Evolutionary conservation across 2,888 invertebrate genomes (phyloP).

Genomic region (Ophion costatus): DNA sequence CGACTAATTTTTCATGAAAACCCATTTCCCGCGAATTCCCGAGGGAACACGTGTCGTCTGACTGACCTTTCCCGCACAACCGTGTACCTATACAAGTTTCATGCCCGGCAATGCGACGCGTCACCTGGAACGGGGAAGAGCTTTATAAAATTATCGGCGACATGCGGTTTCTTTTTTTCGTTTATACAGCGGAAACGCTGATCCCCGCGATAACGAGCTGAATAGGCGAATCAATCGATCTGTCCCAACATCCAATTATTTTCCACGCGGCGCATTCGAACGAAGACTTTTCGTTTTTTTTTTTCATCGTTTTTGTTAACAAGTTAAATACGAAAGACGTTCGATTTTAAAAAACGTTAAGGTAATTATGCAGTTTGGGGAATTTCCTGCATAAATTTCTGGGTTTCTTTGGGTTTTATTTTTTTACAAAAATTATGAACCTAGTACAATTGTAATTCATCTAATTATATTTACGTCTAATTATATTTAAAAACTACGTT

Average conservation of each 20-base stretch:
- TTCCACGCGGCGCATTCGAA: background rate
- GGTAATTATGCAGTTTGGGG: too few relatives aligned
- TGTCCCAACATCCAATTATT: background rate
- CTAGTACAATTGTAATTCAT: too few relatives aligned
- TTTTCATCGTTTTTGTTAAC: too few relatives aligned
- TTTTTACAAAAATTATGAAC: too few relatives aligned
- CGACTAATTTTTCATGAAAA: conserved; percentile 63
- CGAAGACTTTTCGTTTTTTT: background rate
- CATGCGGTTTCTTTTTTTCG: background rate
- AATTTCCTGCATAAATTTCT: too few relatives aligned
- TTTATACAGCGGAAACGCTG: background rate
- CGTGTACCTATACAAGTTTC: background rate
- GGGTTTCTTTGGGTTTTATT: too few relatives aligned
- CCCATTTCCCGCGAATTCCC: conserved; percentile 40
- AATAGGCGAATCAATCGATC: background rate
- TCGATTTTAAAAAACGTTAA: too few relatives aligned
- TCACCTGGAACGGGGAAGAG: too few relatives aligned
- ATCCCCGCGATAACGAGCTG: background rate
- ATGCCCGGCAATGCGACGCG: background rate
- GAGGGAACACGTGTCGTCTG: conserved; percentile 15
- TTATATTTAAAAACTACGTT: too few relatives aligned
- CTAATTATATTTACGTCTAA: too few relatives aligned
- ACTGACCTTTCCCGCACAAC: background rate
- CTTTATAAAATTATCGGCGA: background rate
- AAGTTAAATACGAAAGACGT: too few relatives aligned